These are phyloP conservation scores for Halichoeres trimaculatus DNA, from an alignment of 2,113 vertebrate species.

Conservation along the genomic window DNA sequence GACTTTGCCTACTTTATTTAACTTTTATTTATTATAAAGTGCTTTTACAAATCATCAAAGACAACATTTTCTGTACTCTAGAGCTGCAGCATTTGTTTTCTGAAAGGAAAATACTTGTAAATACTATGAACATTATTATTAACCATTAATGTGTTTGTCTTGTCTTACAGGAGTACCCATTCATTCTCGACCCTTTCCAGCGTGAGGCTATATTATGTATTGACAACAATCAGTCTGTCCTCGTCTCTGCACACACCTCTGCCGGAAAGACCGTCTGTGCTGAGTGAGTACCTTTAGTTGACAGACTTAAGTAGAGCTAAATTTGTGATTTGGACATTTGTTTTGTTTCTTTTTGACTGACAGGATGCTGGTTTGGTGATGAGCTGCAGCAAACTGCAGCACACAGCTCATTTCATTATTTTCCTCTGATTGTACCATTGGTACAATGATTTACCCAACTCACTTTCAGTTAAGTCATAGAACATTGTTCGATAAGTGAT, in stretches of 20 bases:
- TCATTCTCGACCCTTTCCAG: conserved; percentile 97
- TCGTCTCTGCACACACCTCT: conserved; percentile 98
- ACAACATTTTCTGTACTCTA: too few relatives aligned
- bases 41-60: too few relatives aligned
- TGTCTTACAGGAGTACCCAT: conserved; percentile 92
- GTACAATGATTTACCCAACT: neutral
- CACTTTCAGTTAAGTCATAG: neutral
- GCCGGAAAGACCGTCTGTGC: conserved; percentile 99
- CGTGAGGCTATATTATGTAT: conserved; percentile 96
- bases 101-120: too few relatives aligned
- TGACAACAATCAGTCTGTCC: conserved; percentile 97
- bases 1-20: too few relatives aligned
- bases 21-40: too few relatives aligned
- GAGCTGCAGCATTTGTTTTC: too few relatives aligned
- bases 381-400: neutral
- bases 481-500: neutral
- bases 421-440: too few relatives aligned
- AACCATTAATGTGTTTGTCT: neutral
- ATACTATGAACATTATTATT: too few relatives aligned
- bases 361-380: too few relatives aligned
- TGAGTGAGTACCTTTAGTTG: conserved; percentile 87
- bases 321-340: too few relatives aligned
- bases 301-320: neutral
- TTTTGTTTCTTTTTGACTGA: too few relatives aligned
- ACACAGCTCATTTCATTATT: neutral